Percentiles rank a stretch among this genome's conserved stretches.
Evolutionary conservation across 1,140 invertebrate species (phyloP).

Genomic region (Aphaenogaster ashmeadi): DNA sequence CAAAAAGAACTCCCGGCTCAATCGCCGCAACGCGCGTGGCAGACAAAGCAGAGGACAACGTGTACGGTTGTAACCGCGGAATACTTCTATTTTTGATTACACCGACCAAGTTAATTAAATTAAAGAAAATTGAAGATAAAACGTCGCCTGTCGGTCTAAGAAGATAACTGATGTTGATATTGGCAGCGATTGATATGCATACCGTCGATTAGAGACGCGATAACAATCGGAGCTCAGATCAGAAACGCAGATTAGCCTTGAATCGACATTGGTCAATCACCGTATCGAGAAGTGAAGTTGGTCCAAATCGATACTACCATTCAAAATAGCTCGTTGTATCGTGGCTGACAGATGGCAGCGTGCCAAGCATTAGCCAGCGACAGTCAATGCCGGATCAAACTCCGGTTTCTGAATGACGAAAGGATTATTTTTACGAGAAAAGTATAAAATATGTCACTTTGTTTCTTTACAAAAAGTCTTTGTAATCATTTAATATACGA

Average conservation of each 20-base stretch:
- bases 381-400: slow-evolving; percentile 32
- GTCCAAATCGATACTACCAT: slow-evolving; percentile 50
- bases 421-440: not conserved
- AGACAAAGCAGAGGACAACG: not conserved
- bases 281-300: slow-evolving; percentile 5
- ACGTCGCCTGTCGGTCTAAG: not conserved
- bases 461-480: not conserved
- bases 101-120: not conserved
- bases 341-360: slow-evolving; percentile 31
- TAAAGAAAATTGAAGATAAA: not conserved
- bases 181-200: not conserved
- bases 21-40: not conserved
- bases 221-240: slow-evolving; percentile 16
- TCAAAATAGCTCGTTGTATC: slow-evolving; percentile 41
- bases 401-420: slow-evolving; percentile 17
- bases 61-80: not conserved
- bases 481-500: not conserved
- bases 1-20: too few relatives aligned
- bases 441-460: not conserved
- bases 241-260: not conserved
- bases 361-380: not conserved
- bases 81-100: not conserved
- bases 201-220: slow-evolving; percentile 10
- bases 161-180: slow-evolving; percentile 3
- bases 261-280: slow-evolving; percentile 39